Conservation (phyloP, 2,888 invertebrate genomes). For the Ferrisia virgata region DNA sequence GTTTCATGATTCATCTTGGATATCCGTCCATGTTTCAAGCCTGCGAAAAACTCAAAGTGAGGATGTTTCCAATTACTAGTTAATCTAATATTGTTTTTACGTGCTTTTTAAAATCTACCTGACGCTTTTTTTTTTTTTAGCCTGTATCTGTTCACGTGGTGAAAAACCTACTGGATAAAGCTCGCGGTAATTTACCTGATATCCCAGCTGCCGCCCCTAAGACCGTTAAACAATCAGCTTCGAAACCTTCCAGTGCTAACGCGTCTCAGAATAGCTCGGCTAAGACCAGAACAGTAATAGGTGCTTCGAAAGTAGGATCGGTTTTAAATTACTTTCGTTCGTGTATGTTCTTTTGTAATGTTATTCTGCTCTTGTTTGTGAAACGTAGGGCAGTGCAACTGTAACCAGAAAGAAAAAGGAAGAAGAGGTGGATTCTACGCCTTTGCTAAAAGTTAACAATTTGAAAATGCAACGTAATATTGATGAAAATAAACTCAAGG, state of each 20-base stretch:
- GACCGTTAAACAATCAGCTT: slow-evolving; percentile 31
- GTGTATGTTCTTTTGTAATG: background rate
- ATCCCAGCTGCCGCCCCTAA: slow-evolving; percentile 46
- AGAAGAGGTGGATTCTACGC: slow-evolving; percentile 78
- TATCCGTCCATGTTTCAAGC: slow-evolving; percentile 75
- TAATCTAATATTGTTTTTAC: too few relatives aligned
- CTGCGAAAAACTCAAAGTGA: slow-evolving; percentile 75
- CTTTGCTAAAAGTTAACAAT: slow-evolving; percentile 75
- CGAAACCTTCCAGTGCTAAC: slow-evolving; percentile 36
- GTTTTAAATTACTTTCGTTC: background rate
- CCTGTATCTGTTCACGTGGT: slow-evolving; percentile 48
- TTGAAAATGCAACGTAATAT: slow-evolving; percentile 88
- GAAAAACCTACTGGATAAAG: slow-evolving; percentile 50
- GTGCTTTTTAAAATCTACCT: too few relatives aligned
- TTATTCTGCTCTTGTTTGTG: background rate
- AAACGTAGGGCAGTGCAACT: slow-evolving; percentile 43
- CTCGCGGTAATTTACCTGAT: slow-evolving; percentile 50
- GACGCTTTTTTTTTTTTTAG: slow-evolving; percentile 46
- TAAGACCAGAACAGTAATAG: slow-evolving; percentile 42
- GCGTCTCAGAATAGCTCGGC: slow-evolving; percentile 30
- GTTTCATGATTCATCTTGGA: slow-evolving; percentile 89
- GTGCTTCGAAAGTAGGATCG: slow-evolving; percentile 26
- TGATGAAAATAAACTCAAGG: slow-evolving; percentile 89
- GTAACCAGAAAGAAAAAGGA: slow-evolving; percentile 66
- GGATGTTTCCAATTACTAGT: too few relatives aligned